These are phyloP conservation scores for Cuniculus paca DNA, from an alignment of 2,797 vertebrate species.

Conservation along the genomic window DNA sequence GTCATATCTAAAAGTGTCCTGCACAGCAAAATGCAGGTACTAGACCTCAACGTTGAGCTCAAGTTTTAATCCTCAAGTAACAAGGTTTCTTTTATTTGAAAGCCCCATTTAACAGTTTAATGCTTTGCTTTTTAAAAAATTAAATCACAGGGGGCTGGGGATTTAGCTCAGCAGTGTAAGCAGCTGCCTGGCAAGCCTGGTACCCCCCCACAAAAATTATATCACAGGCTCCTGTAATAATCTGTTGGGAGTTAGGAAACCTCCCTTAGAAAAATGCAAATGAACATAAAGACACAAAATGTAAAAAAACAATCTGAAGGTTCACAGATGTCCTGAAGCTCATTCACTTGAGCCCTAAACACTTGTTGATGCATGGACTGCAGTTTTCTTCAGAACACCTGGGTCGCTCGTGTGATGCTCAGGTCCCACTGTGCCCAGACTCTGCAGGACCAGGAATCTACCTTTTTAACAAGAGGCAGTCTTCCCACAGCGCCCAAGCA, in stretches of 20 bases:
- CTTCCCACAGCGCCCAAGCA: not conserved
- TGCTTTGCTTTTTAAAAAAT: not conserved
- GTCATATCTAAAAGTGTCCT: not conserved
- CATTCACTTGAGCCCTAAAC: not conserved
- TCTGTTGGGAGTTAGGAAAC: not conserved
- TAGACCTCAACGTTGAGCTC: not conserved
- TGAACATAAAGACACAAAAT: not conserved
- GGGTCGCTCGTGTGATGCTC: not conserved
- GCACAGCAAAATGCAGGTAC: not conserved
- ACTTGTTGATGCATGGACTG: not conserved
- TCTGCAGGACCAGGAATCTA: not conserved
- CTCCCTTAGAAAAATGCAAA: not conserved
- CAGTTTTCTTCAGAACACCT: not conserved
- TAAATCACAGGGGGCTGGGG: not conserved
- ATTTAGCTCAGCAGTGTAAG: too few relatives aligned
- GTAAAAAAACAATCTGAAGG: not conserved
- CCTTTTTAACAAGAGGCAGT: not conserved
- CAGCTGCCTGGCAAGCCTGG: too few relatives aligned
- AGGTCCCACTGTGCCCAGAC: not conserved
- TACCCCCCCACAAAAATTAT: too few relatives aligned
- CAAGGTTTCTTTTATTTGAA: not conserved
- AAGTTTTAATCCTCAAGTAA: not conserved
- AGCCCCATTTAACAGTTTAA: conserved; percentile 22
- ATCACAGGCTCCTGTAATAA: not conserved
- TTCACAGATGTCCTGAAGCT: not conserved